Evolutionary conservation across 2,113 vertebrate species (phyloP), one percentile per base, ranked within the genome.

Genomic region (Gallinago media): DNA sequence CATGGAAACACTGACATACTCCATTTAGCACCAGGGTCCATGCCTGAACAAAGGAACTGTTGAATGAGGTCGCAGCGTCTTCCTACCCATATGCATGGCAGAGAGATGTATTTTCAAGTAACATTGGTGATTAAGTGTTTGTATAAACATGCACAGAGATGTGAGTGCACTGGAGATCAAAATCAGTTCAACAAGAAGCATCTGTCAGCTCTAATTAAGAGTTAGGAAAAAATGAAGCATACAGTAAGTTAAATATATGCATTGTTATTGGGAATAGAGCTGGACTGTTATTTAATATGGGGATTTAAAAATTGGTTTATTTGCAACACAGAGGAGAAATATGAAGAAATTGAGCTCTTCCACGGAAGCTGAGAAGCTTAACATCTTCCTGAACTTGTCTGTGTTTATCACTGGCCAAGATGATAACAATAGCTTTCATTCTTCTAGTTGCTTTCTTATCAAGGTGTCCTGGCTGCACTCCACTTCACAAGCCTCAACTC

Each of bases 11-110:
- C 36, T 85, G 93, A 70, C 78, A 96, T 93, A 77, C 55, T 95
- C 93, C 94, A 91, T 95, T 96, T 93, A 91, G 85, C 59, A 94
- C 56, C 83, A 79, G 34, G 55, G 34, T n/a, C 95, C 95, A 91
- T 20, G 66, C 50, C 76, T 65, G 68, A 96, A 80, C 76, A 92
- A 96, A 96, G 76, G 31, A 96, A 36, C 62, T 40, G 94, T 77
- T 91, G 81, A 58, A 31, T 73, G 76, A 65, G 92, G 46, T 66
- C 7, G 2, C 47, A 90, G 66, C 38, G 14, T 65, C 75, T 79
- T 83, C 81, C 27, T 79, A n/a, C 65, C 82, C 50, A 9, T 47
- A n/a, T 29, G 40, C 32, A 73, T 65, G 50, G 73, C 88, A 89
- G 54, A 80, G 70, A 73, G 66, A 65, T 52, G 70, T 11, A 36